A percentile compares a stretch with the other conserved stretches of the same genome.
phyloP scores from a whole-genome alignment of 2,797 vertebrate species.

The Anisognathus igniventris region DNA sequence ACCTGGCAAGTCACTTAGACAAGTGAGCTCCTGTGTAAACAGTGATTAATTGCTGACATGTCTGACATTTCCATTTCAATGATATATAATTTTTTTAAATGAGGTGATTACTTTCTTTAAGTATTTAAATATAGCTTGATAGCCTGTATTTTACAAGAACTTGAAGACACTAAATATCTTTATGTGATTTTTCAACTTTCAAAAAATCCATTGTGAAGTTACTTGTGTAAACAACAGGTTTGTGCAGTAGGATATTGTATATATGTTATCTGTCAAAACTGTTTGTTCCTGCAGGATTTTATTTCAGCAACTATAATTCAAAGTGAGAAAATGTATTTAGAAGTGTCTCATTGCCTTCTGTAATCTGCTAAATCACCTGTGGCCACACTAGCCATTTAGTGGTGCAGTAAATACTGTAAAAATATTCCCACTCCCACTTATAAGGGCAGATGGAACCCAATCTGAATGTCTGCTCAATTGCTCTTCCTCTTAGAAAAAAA shows the following conservation, averaged over 20 bases:
- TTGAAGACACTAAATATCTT: background rate
- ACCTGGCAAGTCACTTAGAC: background rate
- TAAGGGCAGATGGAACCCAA: background rate
- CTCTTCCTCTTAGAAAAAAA: background rate
- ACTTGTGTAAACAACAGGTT: background rate
- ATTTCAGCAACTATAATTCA: conserved; percentile 20
- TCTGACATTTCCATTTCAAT: background rate
- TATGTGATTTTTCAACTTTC: background rate
- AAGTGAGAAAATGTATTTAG: conserved; percentile 41
- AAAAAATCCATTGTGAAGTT: background rate
- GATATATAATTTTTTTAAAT: background rate
- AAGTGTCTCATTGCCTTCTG: conserved; percentile 6
- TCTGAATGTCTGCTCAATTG: background rate
- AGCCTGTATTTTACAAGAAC: background rate
- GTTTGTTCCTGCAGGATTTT: conserved; percentile 25
- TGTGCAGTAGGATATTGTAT: background rate
- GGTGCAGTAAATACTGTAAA: background rate
- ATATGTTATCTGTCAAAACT: conserved; percentile 4
- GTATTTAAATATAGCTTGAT: background rate
- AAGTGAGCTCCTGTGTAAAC: background rate
- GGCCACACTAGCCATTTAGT: background rate
- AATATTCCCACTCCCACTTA: background rate
- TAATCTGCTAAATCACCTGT: conserved; percentile 10
- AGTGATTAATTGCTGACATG: background rate
- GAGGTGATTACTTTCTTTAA: background rate